Base-by-base conservation (phyloP, 2,888 invertebrate species). In the Euplexia lucipara region DNA sequence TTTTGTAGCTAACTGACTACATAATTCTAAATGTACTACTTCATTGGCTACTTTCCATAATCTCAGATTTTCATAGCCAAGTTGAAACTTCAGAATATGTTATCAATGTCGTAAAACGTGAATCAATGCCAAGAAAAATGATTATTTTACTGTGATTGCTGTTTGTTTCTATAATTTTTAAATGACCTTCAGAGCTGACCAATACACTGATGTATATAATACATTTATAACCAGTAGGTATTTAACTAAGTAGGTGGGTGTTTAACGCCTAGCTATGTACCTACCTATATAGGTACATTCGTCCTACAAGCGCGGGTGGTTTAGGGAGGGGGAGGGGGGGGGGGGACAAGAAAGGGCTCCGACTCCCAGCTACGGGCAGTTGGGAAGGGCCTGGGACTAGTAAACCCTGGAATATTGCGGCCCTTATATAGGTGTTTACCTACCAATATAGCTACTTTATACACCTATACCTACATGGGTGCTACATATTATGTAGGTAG, bases 21-120 rank as follows among this genome's bases (percentile, higher is more conserved):
- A 26, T 22, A 16, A 9, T 16, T 39, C 16, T 39, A 59, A 51
- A 68, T n/a, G n/a, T n/a, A n/a, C n/a, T n/a, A n/a, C 62, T 75
- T 74, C 76, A 75, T 86, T 88, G 87, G 86, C 88, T 81, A 69
- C 76, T 79, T 83, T 87, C 87, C 88, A 88, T 84, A 70, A 75
- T 79, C 70, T 70, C 72, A 75, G 59, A 71, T 83, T 82, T 80
- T 81, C 64, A 66, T 75, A 76, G 83, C 83, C 80, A 83, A 26
- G 26, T 26, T 26, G 26, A 26, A 26, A 80, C 76, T 78, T 76
- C 54, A 70, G 63, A 77, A 70, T 68, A 75, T 70, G 64, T 73
- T 77, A 79, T 79, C 79, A 79, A 73, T 75, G 76, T 76, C 76
- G 74, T 75, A 82, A 70, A 82, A 69, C 48, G 49, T 68, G 71